phyloP scores from a whole-genome alignment of 1,140 invertebrate genomes.

The Macrosteles quadrilineatus region DNA sequence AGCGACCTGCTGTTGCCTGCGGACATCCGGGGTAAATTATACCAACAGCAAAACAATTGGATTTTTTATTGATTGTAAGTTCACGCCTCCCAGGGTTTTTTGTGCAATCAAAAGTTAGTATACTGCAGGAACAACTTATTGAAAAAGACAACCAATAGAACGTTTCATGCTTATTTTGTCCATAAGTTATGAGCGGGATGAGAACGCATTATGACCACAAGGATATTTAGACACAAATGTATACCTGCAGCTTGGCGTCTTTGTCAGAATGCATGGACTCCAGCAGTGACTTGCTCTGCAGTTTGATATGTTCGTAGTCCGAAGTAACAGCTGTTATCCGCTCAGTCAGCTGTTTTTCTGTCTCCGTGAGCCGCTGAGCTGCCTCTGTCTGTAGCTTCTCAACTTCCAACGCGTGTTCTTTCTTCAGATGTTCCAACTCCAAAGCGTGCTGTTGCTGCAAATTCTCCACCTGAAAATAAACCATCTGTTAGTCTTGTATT shows the following conservation, averaged over 20 bases:
- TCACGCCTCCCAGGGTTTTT: too few species aligned
- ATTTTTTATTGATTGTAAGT: too few species aligned
- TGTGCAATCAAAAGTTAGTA: too few species aligned
- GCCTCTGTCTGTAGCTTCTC: constrained; percentile 35
- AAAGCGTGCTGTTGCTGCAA: constrained; percentile 31
- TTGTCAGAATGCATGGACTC: constrained; percentile 42
- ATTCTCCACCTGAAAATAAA: constrained; percentile 28
- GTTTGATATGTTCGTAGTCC: constrained; percentile 46
- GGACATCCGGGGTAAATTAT: too few species aligned
- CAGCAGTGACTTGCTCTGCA: constrained; percentile 42
- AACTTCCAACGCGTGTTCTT: constrained; percentile 28
- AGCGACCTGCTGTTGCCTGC: constrained; percentile 48
- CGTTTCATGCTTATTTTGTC: too few species aligned
- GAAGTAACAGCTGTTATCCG: constrained; percentile 44
- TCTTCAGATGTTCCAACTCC: constrained; percentile 31
- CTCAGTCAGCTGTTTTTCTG: constrained; percentile 45
- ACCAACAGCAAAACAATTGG: too few species aligned
- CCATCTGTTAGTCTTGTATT: too few species aligned
- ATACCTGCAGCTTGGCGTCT: constrained; percentile 47
- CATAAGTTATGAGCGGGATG: too few species aligned
- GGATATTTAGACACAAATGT: too few species aligned
- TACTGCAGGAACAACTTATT: too few species aligned
- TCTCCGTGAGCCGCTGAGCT: constrained; percentile 43
- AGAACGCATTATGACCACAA: too few species aligned
- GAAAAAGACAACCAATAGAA: too few species aligned